Evolutionary conservation across 2,888 invertebrate species (phyloP).

Genomic region (Acheta domesticus): DNA sequence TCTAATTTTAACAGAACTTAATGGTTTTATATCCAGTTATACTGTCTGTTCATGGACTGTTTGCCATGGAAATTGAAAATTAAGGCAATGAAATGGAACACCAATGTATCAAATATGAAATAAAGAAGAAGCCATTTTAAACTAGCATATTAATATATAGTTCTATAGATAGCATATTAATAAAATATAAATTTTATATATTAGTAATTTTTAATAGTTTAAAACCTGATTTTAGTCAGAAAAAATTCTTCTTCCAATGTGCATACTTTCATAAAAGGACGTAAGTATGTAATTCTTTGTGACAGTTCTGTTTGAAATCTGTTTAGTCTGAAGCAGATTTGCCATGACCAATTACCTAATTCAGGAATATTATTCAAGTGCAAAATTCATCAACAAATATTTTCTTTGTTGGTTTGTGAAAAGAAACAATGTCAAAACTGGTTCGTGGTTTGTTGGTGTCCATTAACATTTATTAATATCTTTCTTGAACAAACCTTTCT

Average conservation of each 20-base stretch:
- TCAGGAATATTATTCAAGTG: background rate
- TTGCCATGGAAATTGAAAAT: background rate
- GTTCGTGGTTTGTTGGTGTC: background rate
- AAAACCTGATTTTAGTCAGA: background rate
- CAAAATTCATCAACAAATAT: background rate
- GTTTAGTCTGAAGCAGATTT: background rate
- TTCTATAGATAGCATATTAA: slow-evolving; percentile 2
- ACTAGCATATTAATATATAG: slow-evolving; percentile 18
- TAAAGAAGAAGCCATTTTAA: slow-evolving; percentile 18
- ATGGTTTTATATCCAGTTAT: background rate
- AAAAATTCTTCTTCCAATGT: background rate
- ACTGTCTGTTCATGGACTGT: background rate
- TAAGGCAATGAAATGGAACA: slow-evolving; percentile 30
- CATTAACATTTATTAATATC: background rate
- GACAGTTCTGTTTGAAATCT: background rate
- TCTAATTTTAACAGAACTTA: background rate
- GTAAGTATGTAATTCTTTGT: background rate
- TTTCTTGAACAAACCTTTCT: background rate
- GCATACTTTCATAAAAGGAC: background rate
- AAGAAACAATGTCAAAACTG: background rate
- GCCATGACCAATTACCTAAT: slow-evolving; percentile 8
- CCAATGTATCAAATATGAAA: slow-evolving; percentile 27
- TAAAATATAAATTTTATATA: slow-evolving; percentile 20
- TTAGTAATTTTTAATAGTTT: slow-evolving; percentile 20
- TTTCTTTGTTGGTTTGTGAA: background rate